These are phyloP conservation scores for Odontamblyopus rebecca DNA, from an alignment of 2,797 vertebrate species.

Conservation along the genomic window DNA sequence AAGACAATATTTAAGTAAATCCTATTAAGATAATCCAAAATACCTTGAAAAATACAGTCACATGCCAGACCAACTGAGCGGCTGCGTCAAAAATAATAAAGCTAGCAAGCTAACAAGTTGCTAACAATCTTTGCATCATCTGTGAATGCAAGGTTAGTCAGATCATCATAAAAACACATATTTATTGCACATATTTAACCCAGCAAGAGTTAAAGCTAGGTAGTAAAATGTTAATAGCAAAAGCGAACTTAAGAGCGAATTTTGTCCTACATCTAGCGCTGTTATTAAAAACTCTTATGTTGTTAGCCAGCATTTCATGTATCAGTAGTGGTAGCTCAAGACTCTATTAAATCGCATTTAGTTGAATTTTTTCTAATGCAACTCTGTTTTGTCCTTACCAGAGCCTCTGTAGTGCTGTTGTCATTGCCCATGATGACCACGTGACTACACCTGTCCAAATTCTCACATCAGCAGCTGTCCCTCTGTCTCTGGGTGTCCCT, in stretches of 20 bases:
- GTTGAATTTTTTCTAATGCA: neutral
- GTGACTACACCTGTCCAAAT: constrained; percentile 49
- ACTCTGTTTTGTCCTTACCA: constrained; percentile 71
- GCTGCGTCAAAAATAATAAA: neutral
- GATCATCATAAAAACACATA: neutral
- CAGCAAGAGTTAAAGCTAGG: neutral
- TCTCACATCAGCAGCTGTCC: constrained; percentile 70
- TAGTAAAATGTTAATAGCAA: neutral
- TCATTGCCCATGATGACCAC: constrained; percentile 81
- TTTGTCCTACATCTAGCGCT: neutral
- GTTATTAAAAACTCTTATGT: no score
- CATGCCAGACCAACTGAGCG: constrained; percentile 19
- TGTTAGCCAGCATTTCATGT: neutral
- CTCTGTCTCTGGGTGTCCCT: constrained; percentile 29
- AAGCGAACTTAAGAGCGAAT: neutral
- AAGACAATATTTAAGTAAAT: constrained; percentile 63
- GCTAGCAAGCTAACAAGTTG: constrained; percentile 12
- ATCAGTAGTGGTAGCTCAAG: neutral
- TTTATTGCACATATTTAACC: neutral
- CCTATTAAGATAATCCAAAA: constrained; percentile 71
- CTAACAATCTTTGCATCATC: neutral
- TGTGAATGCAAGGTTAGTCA: neutral
- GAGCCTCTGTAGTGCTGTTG: constrained; percentile 70
- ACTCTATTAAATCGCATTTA: neutral
- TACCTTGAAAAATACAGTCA: constrained; percentile 47